Conservation (phyloP, 2,113 vertebrate species). For the Phyllopteryx taeniolatus region DNA sequence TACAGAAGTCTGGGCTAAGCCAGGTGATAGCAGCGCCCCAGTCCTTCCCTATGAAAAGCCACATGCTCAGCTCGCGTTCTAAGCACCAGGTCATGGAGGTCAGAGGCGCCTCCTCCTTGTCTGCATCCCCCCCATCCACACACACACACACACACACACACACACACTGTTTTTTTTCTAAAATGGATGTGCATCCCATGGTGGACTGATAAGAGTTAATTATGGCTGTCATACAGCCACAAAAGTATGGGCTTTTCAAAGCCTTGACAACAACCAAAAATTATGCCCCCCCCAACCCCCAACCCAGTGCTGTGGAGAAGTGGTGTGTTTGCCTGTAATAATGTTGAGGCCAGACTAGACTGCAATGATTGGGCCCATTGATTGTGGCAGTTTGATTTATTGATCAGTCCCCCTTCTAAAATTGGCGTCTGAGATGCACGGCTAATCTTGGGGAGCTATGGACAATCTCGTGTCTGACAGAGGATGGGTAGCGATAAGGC, state of each 20-base stretch:
- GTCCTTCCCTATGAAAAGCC: constrained; percentile 40
- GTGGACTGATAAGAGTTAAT: constrained; percentile 59
- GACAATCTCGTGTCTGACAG: constrained; percentile 83
- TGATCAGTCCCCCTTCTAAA: constrained; percentile 88
- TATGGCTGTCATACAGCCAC: constrained; percentile 71
- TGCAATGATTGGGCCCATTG: constrained; percentile 90
- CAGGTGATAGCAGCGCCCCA: constrained; percentile 47
- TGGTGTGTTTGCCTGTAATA: constrained; percentile 84
- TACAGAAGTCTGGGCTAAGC: constrained; percentile 60
- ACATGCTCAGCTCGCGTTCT: constrained; percentile 31
- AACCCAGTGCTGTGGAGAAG: constrained; percentile 18
- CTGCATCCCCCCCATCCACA: constrained; percentile 12
- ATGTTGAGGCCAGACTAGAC: constrained; percentile 89
- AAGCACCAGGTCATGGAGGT: constrained; percentile 47
- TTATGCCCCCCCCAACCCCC: not conserved
- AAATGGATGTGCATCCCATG: constrained; percentile 63
- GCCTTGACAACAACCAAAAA: constrained; percentile 13
- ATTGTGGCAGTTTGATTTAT: constrained; percentile 99
- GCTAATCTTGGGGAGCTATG: constrained; percentile 90
- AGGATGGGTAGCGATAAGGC: constrained; percentile 87
- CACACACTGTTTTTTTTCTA: constrained; percentile 7
- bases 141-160: not conserved
- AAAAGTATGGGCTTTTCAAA: constrained; percentile 25
- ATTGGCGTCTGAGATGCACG: constrained; percentile 89
- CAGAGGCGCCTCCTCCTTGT: constrained; percentile 44